Percentiles rank a stretch among this genome's conserved stretches.
Conservation (phyloP, 2,888 invertebrate species). For the Drosophila aldrichi region DNA sequence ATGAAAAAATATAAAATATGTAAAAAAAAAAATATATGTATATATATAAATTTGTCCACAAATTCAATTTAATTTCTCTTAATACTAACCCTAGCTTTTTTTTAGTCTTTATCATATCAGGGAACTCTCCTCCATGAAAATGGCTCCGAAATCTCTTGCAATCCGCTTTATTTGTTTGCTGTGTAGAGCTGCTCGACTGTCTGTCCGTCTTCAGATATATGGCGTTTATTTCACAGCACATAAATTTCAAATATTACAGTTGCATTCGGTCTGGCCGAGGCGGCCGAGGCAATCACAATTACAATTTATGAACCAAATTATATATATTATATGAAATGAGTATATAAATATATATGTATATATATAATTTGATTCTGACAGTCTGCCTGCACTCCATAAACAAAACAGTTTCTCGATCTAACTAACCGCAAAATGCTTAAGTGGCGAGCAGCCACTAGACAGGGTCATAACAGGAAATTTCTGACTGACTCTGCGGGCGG, state of each 20-base stretch:
- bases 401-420: slow-evolving; percentile 64
- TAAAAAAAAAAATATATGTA: too few relatives aligned
- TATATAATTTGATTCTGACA: slow-evolving; percentile 26
- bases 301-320: slow-evolving; percentile 33
- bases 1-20: too few relatives aligned
- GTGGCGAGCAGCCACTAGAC: slow-evolving; percentile 26
- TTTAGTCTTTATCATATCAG: too few relatives aligned
- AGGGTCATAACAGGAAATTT: slow-evolving; percentile 49
- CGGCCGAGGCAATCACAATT: slow-evolving; percentile 40
- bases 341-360: slow-evolving; percentile 5
- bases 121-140: not conserved
- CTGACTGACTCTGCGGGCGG: slow-evolving; percentile 30
- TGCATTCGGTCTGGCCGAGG: slow-evolving; percentile 19
- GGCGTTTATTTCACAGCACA: slow-evolving; percentile 38
- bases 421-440: slow-evolving; percentile 77
- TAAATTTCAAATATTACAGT: slow-evolving; percentile 31
- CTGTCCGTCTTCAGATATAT: not conserved
- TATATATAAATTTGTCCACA: too few relatives aligned
- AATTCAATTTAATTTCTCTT: too few relatives aligned
- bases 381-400: slow-evolving; percentile 49
- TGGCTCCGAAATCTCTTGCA: not conserved
- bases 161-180: not conserved
- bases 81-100: too few relatives aligned
- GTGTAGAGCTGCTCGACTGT: not conserved
- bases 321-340: slow-evolving; percentile 16